These are phyloP conservation scores for Vollenhovia emeryi DNA, from an alignment of 1,140 invertebrate species.

Conservation along the genomic window DNA sequence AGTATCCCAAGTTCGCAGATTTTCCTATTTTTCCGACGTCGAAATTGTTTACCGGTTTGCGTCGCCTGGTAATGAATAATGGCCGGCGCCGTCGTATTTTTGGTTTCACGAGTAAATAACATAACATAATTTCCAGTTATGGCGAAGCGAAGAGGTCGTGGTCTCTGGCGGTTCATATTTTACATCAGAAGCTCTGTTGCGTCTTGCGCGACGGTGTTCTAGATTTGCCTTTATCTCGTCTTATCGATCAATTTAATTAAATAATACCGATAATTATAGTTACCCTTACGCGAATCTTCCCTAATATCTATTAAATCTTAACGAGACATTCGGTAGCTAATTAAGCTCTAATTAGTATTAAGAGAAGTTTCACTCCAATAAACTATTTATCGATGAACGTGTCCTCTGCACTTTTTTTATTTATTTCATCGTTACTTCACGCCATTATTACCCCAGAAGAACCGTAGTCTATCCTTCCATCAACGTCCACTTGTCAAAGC, in stretches of 20 bases:
- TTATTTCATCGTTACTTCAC: neutral
- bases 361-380: neutral
- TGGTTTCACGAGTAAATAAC: constrained; percentile 19
- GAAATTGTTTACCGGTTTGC: constrained; percentile 23
- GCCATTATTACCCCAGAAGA: neutral
- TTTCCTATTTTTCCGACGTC: constrained; percentile 39
- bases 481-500: constrained; percentile 42
- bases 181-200: neutral
- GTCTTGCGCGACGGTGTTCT: neutral
- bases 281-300: neutral
- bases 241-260: constrained; percentile 13
- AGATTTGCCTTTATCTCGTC: neutral
- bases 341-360: neutral
- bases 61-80: neutral
- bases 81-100: neutral
- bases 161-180: neutral
- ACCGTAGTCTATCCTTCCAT: neutral
- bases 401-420: neutral
- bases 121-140: neutral
- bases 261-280: neutral
- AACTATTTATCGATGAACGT: neutral
- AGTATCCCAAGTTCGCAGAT: constrained; percentile 10
- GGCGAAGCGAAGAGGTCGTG: neutral
- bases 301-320: neutral
- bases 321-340: neutral